phyloP scores from a whole-genome alignment of 2,797 vertebrate species.

The Crenuchus spilurus region DNA sequence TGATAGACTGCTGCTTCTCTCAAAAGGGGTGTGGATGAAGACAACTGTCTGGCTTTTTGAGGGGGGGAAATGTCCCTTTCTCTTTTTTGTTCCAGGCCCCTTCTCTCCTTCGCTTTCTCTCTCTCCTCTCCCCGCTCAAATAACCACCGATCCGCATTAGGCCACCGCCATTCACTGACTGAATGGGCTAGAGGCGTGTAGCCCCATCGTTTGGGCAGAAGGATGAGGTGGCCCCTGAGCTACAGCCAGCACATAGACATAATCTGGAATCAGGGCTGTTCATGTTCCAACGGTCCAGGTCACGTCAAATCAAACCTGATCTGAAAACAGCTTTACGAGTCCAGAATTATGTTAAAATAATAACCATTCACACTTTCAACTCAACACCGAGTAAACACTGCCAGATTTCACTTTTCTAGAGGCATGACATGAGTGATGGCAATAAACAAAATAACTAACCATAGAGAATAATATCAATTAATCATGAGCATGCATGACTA shows the following conservation, averaged over 20 bases:
- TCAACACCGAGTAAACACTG: not conserved
- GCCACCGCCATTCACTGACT: constrained; percentile 67
- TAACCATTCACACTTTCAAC: constrained; percentile 29
- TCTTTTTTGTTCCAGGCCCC: constrained; percentile 56
- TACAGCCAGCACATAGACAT: constrained; percentile 44
- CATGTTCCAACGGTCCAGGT: not conserved
- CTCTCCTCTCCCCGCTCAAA: constrained; percentile 65
- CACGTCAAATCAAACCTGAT: not conserved
- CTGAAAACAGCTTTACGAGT: not conserved
- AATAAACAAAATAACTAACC: constrained; percentile 51
- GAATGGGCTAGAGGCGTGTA: constrained; percentile 72
- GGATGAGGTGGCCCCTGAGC: constrained; percentile 62
- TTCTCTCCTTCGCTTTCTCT: constrained; percentile 52
- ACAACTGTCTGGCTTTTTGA: constrained; percentile 84
- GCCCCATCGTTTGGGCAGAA: constrained; percentile 56
- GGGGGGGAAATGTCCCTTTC: constrained; percentile 59
- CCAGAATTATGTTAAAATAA: constrained; percentile 57
- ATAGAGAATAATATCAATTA: constrained; percentile 54
- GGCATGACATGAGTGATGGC: constrained; percentile 30
- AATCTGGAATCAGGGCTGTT: not conserved
- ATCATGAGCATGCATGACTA: constrained; percentile 55
- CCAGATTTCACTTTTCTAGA: not conserved
- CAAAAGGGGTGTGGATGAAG: constrained; percentile 88
- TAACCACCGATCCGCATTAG: constrained; percentile 69
- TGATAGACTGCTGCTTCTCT: constrained; percentile 90